These are phyloP conservation scores for Prinia subflava DNA, from an alignment of 2,113 vertebrate genomes.

Conservation along the genomic window DNA sequence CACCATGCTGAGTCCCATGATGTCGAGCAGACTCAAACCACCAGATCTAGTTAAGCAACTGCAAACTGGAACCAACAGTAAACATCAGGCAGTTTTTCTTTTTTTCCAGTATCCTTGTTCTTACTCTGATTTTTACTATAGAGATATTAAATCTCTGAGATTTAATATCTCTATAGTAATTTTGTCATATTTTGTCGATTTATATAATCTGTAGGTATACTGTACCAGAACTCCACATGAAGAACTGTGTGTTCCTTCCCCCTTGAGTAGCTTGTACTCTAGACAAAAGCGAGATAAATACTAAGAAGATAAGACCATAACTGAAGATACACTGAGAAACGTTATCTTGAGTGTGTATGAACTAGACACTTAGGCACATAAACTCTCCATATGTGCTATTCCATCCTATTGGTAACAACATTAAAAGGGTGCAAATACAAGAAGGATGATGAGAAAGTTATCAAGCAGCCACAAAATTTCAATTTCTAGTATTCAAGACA, in stretches of 20 bases:
- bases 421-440: not conserved
- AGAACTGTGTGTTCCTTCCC: not conserved
- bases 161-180: not conserved
- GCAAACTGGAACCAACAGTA: not conserved
- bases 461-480: not conserved
- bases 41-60: not conserved
- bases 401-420: not conserved
- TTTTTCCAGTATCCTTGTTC: not conserved
- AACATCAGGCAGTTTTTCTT: not conserved
- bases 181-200: not conserved
- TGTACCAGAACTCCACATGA: not conserved
- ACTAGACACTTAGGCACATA: not conserved
- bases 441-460: not conserved
- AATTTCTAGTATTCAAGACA: not conserved
- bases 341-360: not conserved
- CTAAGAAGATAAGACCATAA: not conserved
- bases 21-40: not conserved
- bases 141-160: too few relatives aligned
- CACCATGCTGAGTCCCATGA: too few relatives aligned
- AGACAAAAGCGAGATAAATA: not conserved
- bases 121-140: not conserved
- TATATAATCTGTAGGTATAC: not conserved
- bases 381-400: not conserved
- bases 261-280: not conserved
- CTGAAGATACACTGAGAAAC: not conserved